phyloP scores from a whole-genome alignment of 2,113 vertebrate species.

The Calyptomena viridis region DNA sequence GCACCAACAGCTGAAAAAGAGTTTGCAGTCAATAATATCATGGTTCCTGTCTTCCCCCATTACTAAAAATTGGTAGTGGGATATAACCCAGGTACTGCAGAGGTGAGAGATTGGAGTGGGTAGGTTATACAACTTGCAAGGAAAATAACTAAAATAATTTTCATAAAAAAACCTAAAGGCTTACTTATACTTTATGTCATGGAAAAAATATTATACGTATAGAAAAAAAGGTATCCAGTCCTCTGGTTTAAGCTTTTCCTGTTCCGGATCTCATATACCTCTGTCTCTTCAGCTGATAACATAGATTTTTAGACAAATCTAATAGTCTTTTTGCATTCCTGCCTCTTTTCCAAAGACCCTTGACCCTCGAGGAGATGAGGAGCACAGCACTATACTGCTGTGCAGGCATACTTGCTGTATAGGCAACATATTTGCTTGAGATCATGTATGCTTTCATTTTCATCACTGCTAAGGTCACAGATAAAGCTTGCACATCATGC shows the following conservation, averaged over 20 bases:
- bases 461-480: not conserved
- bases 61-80: not conserved
- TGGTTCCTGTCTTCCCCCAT: not conserved
- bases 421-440: not conserved
- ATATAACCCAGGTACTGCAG: not conserved
- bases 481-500: not conserved
- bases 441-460: not conserved
- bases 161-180: not conserved
- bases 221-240: not conserved
- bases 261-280: not conserved
- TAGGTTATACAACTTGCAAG: not conserved
- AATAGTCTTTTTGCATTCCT: not conserved
- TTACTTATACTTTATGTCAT: not conserved
- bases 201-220: not conserved
- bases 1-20: not conserved
- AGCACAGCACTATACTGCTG: not conserved
- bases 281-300: not conserved
- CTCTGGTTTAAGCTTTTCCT: not conserved
- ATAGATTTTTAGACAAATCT: not conserved
- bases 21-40: not conserved
- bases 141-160: not conserved
- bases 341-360: not conserved
- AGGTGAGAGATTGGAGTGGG: not conserved
- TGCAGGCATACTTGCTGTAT: not conserved
- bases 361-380: not conserved